These are phyloP conservation scores for Xestia rhomboidea DNA, from an alignment of 2,888 invertebrate species.

Conservation along the genomic window DNA sequence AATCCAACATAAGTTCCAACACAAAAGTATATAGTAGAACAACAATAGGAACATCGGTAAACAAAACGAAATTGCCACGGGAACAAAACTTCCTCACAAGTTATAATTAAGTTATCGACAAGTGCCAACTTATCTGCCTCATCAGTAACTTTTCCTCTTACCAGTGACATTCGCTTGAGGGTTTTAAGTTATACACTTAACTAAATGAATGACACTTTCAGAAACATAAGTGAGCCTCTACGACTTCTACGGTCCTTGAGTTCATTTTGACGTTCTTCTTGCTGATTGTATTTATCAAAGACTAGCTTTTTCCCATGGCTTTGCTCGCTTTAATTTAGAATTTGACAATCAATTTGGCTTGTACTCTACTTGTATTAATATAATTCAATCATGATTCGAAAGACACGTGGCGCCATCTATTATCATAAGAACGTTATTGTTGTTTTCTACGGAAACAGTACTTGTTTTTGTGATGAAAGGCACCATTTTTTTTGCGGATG, in stretches of 20 bases:
- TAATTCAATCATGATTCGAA: too few relatives aligned
- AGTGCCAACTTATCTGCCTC: slow-evolving; percentile 52
- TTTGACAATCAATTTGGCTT: too few relatives aligned
- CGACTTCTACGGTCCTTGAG: neutral
- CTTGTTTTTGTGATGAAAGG: too few relatives aligned
- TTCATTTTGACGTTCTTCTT: neutral
- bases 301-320: neutral
- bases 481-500: too few relatives aligned
- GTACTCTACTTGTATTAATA: too few relatives aligned
- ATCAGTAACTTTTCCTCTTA: slow-evolving; percentile 53
- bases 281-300: neutral
- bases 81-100: slow-evolving; percentile 54
- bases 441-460: too few relatives aligned
- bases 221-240: neutral
- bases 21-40: neutral
- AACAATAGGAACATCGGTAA: slow-evolving; percentile 22
- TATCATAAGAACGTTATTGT: too few relatives aligned
- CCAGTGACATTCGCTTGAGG: slow-evolving; percentile 51
- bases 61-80: slow-evolving; percentile 48
- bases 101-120: slow-evolving; percentile 66
- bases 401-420: too few relatives aligned
- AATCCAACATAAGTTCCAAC: neutral
- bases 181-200: slow-evolving; percentile 47
- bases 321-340: too few relatives aligned
- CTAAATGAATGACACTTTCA: slow-evolving; percentile 3